Base-by-base conservation (phyloP, 2,113 vertebrate species). In the Scopus umbretta region DNA sequence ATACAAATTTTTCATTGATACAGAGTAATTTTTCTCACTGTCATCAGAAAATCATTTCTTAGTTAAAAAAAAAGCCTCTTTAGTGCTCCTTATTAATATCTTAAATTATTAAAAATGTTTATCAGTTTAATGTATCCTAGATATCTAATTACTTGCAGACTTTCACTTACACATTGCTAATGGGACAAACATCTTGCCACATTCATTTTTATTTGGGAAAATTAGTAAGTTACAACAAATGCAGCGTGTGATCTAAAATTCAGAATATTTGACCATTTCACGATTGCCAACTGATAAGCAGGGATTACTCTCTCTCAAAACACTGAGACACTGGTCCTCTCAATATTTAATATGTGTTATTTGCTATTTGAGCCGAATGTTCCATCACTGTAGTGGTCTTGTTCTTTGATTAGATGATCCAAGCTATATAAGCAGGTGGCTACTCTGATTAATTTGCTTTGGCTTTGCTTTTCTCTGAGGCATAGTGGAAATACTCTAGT, bases 41-140 rank as follows among this genome's bases (percentile, higher is more conserved):
- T 75, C 29, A 49, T 73, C 50, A 93, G 22, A 88, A 90, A 94
- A 86, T 53, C 0, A 22, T 59, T 91, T 87, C 52, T 79, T 68
- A 67, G 4, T 59, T 38, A 7, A 42, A 42, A 79, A 91, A 50
- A 70, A 62, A 47, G 13, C 12, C 11, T 82, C 40, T 74, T 84
- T 52, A 72, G 42, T 52, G 29, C 5, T 87, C 27, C 74, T 85
- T 90, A 82, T 85, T 91, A 94, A 85, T 67, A 79, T 66, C 84
- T 92, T 95, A 62, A 93, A 95, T 94, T 90, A 96, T 95, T 96
- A 47, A 94, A 94, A 80, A 73, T 96, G 78, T 92, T 95, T 95
- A 72, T 74, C 78, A 65, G 43, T 65, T 94, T 87, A 85, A 72
- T 79, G 25, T 68, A 73, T 95, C 67, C 79, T 93, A 93, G 66